phyloP scores from a whole-genome alignment of 1,140 invertebrate species.

The Phymorhynchus buccinoides region DNA sequence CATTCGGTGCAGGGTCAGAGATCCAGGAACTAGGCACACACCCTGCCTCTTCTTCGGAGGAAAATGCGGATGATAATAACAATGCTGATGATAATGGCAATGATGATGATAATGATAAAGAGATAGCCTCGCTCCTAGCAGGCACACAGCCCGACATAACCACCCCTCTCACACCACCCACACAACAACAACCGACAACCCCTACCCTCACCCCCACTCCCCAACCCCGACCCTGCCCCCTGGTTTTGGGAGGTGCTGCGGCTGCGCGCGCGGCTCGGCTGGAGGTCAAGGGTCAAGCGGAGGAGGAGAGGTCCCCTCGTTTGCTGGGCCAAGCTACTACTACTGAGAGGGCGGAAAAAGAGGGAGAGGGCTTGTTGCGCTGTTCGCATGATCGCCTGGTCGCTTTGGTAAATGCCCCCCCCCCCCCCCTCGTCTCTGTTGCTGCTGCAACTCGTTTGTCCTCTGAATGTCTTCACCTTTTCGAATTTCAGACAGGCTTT shows the following conservation, averaged over 20 bases:
- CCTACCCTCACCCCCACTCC: neutral
- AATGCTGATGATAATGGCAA: neutral
- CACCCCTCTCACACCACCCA: neutral
- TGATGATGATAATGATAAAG: neutral
- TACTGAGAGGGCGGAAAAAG: neutral
- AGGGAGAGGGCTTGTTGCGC: neutral
- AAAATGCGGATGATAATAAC: too few species aligned
- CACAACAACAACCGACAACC: neutral
- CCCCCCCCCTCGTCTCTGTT: too few species aligned
- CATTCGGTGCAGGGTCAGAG: neutral
- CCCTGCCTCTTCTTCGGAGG: neutral
- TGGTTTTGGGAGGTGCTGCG: conserved; percentile 23
- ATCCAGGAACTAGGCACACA: neutral
- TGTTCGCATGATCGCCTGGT: neutral
- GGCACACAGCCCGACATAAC: neutral
- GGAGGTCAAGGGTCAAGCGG: neutral
- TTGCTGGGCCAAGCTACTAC: neutral
- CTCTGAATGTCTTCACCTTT: too few species aligned
- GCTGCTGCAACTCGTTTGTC: too few species aligned
- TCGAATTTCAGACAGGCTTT: too few species aligned
- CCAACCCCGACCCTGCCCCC: neutral
- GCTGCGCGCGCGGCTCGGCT: conserved; percentile 20
- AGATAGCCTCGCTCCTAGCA: neutral
- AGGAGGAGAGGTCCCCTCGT: neutral
- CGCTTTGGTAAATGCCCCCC: neutral